phyloP scores from a whole-genome alignment of 2,113 vertebrate species.

The Antechinus flavipes region DNA sequence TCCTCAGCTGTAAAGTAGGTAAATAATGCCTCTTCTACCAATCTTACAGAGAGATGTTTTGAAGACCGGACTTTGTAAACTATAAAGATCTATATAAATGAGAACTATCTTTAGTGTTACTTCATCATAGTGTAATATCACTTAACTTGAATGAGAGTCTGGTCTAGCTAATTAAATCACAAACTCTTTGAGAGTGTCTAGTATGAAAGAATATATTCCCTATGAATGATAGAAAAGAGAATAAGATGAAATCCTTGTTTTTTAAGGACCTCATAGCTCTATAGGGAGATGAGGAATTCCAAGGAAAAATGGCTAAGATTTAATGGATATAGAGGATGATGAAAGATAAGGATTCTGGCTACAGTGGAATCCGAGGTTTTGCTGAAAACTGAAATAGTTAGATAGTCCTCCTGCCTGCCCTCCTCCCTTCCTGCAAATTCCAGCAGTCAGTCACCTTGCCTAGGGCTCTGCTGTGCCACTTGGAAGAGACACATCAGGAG shows the following conservation, averaged over 20 bases:
- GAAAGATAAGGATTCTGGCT: not conserved
- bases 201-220: not conserved
- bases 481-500: too few species aligned
- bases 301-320: not conserved
- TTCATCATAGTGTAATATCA: not conserved
- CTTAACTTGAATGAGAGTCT: not conserved
- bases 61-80: not conserved
- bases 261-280: not conserved
- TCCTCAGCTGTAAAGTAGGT: too few species aligned
- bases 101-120: not conserved
- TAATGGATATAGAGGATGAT: not conserved
- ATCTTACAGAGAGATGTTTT: not conserved
- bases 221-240: not conserved
- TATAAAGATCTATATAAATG: not conserved
- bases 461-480: too few species aligned
- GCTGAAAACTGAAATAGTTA: too few species aligned
- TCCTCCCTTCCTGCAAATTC: too few species aligned
- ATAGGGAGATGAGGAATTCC: not conserved
- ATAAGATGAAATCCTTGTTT: not conserved
- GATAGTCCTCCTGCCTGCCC: too few species aligned
- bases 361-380: too few species aligned
- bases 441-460: too few species aligned
- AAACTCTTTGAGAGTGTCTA: not conserved
- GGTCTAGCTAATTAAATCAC: not conserved
- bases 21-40: not conserved